These are phyloP conservation scores for Octomys mimax DNA, from an alignment of 2,797 vertebrate genomes.

Conservation along the genomic window DNA sequence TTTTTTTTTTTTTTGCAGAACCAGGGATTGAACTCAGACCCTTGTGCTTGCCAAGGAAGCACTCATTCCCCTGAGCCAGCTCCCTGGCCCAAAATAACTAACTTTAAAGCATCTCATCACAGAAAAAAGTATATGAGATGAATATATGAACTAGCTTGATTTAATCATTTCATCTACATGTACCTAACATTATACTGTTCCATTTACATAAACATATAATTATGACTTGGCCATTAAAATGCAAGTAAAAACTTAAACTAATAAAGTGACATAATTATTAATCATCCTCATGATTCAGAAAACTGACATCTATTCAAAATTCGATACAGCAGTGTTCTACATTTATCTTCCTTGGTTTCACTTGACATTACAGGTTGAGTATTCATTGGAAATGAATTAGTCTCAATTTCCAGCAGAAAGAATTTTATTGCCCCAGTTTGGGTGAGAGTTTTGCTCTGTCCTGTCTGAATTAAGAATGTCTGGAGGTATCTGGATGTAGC, in stretches of 20 bases:
- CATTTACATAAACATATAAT: background rate
- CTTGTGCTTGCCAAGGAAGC: too few species aligned
- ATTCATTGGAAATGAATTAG: background rate
- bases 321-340: background rate
- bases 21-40: too few species aligned
- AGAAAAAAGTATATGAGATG: background rate
- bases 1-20: too few species aligned
- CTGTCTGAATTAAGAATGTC: background rate
- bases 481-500: background rate
- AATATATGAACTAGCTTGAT: background rate
- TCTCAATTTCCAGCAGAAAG: background rate
- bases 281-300: background rate
- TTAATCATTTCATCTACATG: background rate
- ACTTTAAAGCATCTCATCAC: background rate
- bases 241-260: background rate
- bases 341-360: background rate
- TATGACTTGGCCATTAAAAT: background rate
- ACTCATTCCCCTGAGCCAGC: too few species aligned
- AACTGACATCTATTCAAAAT: background rate
- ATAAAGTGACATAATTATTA: background rate
- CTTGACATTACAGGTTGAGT: background rate
- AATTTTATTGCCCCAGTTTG: background rate
- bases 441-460: background rate
- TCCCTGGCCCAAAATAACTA: background rate
- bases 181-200: background rate